Evolutionary conservation across 2,113 vertebrate species (phyloP).

Genomic region (Otocyon megalotis): DNA sequence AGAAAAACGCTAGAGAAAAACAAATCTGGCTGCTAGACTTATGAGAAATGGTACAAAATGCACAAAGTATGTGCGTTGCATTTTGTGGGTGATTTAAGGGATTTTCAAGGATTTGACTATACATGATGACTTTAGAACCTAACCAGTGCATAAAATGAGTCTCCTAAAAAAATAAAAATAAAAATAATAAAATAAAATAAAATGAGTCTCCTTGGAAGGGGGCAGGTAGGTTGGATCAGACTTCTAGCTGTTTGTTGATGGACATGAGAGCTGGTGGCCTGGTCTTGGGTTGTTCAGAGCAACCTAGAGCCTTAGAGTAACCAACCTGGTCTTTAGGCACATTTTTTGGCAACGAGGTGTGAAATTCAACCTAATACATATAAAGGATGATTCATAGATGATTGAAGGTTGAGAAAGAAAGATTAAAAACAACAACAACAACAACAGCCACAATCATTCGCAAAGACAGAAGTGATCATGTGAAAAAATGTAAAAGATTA

Average conservation of each 20-base stretch:
- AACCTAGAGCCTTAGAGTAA: neutral
- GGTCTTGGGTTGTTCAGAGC: neutral
- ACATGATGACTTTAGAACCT: neutral
- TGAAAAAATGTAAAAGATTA: constrained; percentile 68
- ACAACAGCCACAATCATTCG: constrained; percentile 38
- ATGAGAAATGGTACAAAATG: neutral
- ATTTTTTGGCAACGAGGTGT: constrained; percentile 52
- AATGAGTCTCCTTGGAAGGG: neutral
- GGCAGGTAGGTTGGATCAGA: neutral
- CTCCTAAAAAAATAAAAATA: neutral
- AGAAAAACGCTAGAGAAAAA: neutral
- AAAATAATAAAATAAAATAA: neutral
- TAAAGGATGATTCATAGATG: constrained; percentile 59
- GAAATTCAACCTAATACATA: constrained; percentile 1
- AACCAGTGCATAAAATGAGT: neutral
- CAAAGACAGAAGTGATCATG: constrained; percentile 57
- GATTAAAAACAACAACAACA: neutral
- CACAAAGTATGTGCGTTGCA: neutral
- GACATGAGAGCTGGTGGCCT: neutral
- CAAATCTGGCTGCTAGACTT: neutral
- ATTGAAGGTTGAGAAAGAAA: constrained; percentile 56
- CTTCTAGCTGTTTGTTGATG: neutral
- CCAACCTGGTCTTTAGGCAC: neutral
- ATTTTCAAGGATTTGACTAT: neutral
- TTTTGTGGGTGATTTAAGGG: neutral